These are phyloP conservation scores for Sycobia sp. DNA, from an alignment of 1,140 invertebrate species.

Conservation along the genomic window DNA sequence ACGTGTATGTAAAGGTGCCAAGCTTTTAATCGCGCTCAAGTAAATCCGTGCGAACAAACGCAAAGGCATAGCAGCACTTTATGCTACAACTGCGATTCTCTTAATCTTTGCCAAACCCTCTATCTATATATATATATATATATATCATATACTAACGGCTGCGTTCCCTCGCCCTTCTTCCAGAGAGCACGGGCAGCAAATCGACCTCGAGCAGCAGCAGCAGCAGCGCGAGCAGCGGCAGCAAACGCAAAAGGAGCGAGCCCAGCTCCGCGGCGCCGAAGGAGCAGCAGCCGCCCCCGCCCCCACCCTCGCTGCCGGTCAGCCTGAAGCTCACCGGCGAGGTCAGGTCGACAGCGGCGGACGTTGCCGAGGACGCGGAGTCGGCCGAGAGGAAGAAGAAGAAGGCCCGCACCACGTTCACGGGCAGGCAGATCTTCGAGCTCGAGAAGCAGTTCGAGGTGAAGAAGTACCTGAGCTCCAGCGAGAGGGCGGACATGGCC, in stretches of 20 bases:
- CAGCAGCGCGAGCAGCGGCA: no score
- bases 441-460: slow-evolving; percentile 94
- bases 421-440: slow-evolving; percentile 94
- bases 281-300: background rate
- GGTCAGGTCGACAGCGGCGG: background rate
- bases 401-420: slow-evolving; percentile 94
- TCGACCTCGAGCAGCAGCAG: no score
- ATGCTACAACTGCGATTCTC: no score
- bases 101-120: no score
- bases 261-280: background rate
- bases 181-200: no score
- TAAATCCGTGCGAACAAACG: no score
- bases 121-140: no score
- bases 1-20: no score
- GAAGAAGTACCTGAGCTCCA: slow-evolving; percentile 96
- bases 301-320: background rate
- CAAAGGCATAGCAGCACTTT: no score
- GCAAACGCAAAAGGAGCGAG: slow-evolving; percentile 22
- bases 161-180: no score
- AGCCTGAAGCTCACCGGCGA: slow-evolving; percentile 1
- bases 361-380: slow-evolving; percentile 55
- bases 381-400: slow-evolving; percentile 81
- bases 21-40: no score
- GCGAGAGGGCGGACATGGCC: slow-evolving; percentile 91
- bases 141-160: no score